Conservation (phyloP, 2,113 vertebrate species). For the Muntiacus reevesi region DNA sequence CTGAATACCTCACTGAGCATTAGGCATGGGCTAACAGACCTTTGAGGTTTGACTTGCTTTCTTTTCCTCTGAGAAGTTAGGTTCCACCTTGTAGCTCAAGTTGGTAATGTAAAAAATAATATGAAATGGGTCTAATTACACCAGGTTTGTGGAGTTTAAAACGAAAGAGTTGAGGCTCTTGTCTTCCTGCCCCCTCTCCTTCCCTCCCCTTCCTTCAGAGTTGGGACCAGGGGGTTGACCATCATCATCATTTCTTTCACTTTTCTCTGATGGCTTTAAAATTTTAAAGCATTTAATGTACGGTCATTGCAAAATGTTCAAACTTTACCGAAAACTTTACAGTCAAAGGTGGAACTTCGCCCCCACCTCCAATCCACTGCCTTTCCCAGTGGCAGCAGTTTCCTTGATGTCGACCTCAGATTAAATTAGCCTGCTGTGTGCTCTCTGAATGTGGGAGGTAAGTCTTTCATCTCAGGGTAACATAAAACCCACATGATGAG, state of each 20-base stretch:
- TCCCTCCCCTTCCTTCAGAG: not conserved
- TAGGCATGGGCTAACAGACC: not conserved
- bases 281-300: not conserved
- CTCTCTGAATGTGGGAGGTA: not conserved
- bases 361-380: too few species aligned
- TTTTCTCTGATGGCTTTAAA: not conserved
- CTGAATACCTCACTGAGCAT: not conserved
- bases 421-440: not conserved
- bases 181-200: not conserved
- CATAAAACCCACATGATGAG: conserved; percentile 5
- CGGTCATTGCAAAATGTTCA: not conserved
- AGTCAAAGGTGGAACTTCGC: not conserved
- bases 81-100: not conserved
- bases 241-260: not conserved
- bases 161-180: not conserved
- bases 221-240: not conserved
- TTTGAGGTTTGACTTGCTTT: not conserved
- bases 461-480: conserved; percentile 39
- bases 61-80: not conserved
- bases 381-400: too few species aligned
- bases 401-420: not conserved
- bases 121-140: not conserved
- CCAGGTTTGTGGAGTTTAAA: not conserved
- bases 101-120: not conserved
- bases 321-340: not conserved